phyloP scores from a whole-genome alignment of 1,140 invertebrate genomes.

The Tetramorium parvispinum region DNA sequence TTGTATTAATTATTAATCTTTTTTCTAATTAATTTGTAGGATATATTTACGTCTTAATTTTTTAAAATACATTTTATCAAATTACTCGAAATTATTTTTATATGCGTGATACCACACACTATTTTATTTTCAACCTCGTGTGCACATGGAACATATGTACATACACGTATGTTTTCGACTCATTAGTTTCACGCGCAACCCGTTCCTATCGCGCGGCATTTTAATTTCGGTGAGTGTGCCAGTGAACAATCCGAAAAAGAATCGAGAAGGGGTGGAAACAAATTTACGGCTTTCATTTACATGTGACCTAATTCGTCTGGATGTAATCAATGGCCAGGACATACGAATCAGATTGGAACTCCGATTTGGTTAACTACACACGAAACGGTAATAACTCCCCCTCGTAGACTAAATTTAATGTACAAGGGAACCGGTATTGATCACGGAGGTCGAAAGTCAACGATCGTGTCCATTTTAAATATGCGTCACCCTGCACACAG shows the following conservation, averaged over 20 bases:
- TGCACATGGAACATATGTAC: not conserved
- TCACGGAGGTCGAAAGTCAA: slow-evolving; percentile 71
- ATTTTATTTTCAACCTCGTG: not conserved
- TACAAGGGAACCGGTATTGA: slow-evolving; percentile 57
- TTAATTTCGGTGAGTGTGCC: slow-evolving; percentile 62
- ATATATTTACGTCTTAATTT: not conserved
- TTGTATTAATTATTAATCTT: not conserved
- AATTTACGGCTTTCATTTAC: slow-evolving; percentile 76
- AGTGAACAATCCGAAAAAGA: slow-evolving; percentile 67
- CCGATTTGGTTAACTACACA: slow-evolving; percentile 74
- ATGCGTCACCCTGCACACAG: slow-evolving; percentile 48
- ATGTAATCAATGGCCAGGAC: slow-evolving; percentile 73
- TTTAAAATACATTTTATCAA: not conserved
- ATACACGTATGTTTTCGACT: not conserved
- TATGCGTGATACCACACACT: not conserved
- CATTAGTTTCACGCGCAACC: slow-evolving; percentile 43
- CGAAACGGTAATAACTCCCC: slow-evolving; percentile 73
- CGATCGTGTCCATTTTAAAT: slow-evolving; percentile 66
- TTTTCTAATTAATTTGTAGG: not conserved
- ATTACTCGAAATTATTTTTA: not conserved
- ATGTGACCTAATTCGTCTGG: slow-evolving; percentile 74
- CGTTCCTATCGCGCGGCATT: slow-evolving; percentile 7
- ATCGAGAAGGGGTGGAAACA: slow-evolving; percentile 44
- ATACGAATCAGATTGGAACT: slow-evolving; percentile 72
- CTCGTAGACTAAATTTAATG: slow-evolving; percentile 72